Evolutionary conservation across 2,113 vertebrate species (phyloP), one percentile per base, ranked within the genome.

Genomic region (Callithrix jacchus): DNA sequence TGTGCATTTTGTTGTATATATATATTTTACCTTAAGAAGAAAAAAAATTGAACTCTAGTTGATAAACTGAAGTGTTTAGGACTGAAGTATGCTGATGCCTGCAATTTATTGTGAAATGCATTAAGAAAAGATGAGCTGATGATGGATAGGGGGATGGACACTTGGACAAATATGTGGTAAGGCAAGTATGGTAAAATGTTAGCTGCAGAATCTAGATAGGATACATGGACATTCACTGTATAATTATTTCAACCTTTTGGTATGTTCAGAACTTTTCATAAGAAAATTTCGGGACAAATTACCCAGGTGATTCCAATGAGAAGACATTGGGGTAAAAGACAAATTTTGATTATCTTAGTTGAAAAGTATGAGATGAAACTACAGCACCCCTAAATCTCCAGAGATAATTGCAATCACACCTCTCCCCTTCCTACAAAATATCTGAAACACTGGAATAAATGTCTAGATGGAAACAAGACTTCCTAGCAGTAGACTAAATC

Each of bases 341-440:
- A 85, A 40, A 81, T 90, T 79, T 73, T 40, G 85, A 45, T 74
- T 32, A 25, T 89, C 18, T 97, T 86, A 47, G 61, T 32, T 97
- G 81, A 83, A 87, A 89, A 91, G 40, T 71, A 35, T 76, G 23
- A 87, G 73, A 58, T 37, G 76, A 94, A 32, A 86, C 79, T 80
- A n/a, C 3, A 81, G 14, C 37, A 23, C 11, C 66, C 16, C 61
- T 88, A 52, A 37, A 37, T 40, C 23, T 74, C 45, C 58, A 93
- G 88, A 85, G 87, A 70, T 89, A 23, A 87, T 25, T 79, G 30
- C 7, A 88, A 66, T 89, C 42, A 18, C 12, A 47, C 42, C 13
- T 16, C 10, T 32, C 32, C 8, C 27, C 40, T 11, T 30, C 73
- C 42, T 5, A 1, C 47, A 30, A 21, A 49, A 21, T 6, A 68